A percentile compares a stretch with the other conserved stretches of the same genome.
phyloP scores from a whole-genome alignment of 2,888 invertebrate species.

The Lasioglossum leucozonium region DNA sequence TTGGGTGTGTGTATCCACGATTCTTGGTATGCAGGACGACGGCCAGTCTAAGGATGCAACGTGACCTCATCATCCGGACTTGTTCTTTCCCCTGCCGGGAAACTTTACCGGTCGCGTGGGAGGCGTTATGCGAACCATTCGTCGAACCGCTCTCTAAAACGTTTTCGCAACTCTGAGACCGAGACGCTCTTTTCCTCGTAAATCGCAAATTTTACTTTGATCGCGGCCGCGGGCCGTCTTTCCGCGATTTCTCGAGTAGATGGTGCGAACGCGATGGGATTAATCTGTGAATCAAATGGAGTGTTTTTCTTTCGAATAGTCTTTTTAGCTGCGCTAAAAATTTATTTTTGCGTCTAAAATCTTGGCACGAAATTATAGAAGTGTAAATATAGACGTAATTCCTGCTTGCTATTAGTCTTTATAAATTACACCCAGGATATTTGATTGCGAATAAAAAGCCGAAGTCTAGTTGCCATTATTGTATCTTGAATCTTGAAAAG shows the following conservation, averaged over 20 bases:
- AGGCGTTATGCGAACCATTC: constrained; percentile 36
- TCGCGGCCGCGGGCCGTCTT: not conserved
- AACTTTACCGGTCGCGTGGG: constrained; percentile 49
- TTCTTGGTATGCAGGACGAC: constrained; percentile 65
- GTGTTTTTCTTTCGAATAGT: not conserved
- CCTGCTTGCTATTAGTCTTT: not conserved
- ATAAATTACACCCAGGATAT: not conserved
- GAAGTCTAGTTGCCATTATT: not conserved
- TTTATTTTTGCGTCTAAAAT: too few relatives aligned
- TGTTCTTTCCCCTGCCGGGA: constrained; percentile 29
- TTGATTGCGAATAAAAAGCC: not conserved
- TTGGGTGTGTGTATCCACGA: constrained; percentile 23
- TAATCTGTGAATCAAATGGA: not conserved
- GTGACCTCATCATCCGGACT: constrained; percentile 66
- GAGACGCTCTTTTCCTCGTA: constrained; percentile 21
- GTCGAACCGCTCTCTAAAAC: constrained; percentile 24
- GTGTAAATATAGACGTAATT: not conserved
- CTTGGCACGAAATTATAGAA: too few relatives aligned
- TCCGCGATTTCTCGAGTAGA: not conserved
- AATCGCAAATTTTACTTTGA: constrained; percentile 43
- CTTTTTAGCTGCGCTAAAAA: too few relatives aligned
- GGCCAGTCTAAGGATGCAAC: constrained; percentile 62
- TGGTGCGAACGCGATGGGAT: too few relatives aligned
- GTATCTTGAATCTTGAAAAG: not conserved
- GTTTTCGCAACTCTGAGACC: constrained; percentile 28